These are phyloP conservation scores for Dinoponera quadriceps DNA, from an alignment of 1,140 invertebrate genomes.

Conservation along the genomic window DNA sequence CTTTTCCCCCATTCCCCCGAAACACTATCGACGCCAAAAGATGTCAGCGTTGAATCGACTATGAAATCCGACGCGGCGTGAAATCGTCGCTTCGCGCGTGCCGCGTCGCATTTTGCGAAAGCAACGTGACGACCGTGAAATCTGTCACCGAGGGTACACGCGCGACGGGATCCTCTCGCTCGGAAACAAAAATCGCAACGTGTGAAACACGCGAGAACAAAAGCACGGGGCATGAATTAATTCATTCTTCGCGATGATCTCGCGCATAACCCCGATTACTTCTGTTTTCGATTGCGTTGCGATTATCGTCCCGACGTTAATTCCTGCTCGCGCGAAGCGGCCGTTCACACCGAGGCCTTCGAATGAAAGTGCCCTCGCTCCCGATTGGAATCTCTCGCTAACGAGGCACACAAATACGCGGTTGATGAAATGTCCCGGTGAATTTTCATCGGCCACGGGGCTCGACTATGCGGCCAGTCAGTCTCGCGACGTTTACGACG, in stretches of 20 bases:
- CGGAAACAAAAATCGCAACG: neutral
- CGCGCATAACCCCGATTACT: too few species aligned
- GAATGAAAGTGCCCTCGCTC: neutral
- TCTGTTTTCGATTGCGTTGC: too few species aligned
- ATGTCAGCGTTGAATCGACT: constrained; percentile 28
- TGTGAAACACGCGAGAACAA: neutral
- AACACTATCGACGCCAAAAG: constrained; percentile 24
- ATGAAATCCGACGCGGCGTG: constrained; percentile 38
- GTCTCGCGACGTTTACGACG: neutral
- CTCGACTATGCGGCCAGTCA: too few species aligned
- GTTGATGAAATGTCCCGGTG: neutral
- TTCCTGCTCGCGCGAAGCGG: too few species aligned
- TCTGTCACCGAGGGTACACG: neutral
- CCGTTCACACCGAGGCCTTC: too few species aligned
- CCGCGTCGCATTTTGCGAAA: constrained; percentile 75
- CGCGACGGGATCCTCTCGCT: constrained; percentile 47
- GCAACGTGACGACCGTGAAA: constrained; percentile 78
- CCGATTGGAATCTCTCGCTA: neutral
- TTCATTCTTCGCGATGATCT: too few species aligned
- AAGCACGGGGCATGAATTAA: too few species aligned
- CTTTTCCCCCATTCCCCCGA: too few species aligned
- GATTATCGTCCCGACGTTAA: too few species aligned
- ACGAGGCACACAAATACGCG: neutral
- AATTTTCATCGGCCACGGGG: neutral
- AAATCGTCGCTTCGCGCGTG: constrained; percentile 25